These are phyloP conservation scores for Heterodera schachtii DNA, from an alignment of 1,140 invertebrate species.

Conservation along the genomic window DNA sequence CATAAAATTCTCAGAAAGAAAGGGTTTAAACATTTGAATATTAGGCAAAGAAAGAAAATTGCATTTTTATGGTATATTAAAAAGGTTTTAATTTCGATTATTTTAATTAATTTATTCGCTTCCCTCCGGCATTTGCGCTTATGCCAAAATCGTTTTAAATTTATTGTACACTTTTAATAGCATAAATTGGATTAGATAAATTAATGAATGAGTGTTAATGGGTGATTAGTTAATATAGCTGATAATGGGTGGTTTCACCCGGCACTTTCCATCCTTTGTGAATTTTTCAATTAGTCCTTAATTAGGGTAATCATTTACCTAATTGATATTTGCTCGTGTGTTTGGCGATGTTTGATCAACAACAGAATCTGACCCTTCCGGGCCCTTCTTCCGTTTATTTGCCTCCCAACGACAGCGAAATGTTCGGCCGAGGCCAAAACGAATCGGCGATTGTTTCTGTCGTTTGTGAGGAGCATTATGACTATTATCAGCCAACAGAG, in stretches of 20 bases:
- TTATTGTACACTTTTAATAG: no score
- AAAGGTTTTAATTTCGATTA: background rate
- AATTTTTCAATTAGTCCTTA: background rate
- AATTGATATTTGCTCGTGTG: background rate
- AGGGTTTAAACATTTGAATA: no score
- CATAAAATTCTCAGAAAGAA: background rate
- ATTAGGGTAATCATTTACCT: no score
- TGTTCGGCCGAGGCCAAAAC: background rate
- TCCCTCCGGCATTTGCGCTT: no score
- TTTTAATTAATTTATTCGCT: background rate
- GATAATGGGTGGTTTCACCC: no score
- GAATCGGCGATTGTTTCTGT: background rate
- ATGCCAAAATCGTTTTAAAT: no score
- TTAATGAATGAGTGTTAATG: background rate
- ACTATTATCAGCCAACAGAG: conserved; percentile 52
- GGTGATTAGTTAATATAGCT: background rate
- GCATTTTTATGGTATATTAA: background rate
- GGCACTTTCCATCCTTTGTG: background rate
- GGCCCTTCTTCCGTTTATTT: background rate
- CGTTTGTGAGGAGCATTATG: conserved; percentile 45
- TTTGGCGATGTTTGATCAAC: background rate
- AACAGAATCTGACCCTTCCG: conserved; percentile 1
- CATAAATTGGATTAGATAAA: background rate
- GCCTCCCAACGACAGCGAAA: background rate
- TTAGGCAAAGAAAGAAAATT: background rate